phyloP scores from a whole-genome alignment of 2,797 vertebrate species.

The Poeciliopsis infans region DNA sequence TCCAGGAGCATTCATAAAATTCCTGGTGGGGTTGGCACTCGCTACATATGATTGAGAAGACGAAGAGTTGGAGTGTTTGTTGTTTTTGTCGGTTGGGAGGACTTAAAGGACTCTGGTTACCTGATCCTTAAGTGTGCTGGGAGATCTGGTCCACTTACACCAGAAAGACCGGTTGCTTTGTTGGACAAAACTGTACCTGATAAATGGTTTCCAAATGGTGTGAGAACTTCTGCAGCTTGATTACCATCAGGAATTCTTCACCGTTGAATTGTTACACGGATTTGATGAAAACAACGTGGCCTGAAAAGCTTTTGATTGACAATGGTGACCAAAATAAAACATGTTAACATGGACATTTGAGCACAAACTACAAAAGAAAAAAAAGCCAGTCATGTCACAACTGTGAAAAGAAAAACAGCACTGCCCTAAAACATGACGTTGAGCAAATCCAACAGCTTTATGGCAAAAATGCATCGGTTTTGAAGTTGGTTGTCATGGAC shows the following conservation, averaged over 20 bases:
- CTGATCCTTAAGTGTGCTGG: constrained; percentile 9
- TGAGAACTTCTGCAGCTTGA: neutral
- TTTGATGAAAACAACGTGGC: neutral
- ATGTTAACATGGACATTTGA: neutral
- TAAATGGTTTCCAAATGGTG: constrained; percentile 1
- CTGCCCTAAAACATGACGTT: neutral
- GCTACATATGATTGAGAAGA: constrained; percentile 15
- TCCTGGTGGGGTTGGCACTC: constrained; percentile 43
- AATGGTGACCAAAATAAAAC: neutral
- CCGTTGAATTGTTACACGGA: neutral
- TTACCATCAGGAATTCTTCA: neutral
- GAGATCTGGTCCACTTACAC: constrained; percentile 5
- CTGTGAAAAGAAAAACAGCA: neutral
- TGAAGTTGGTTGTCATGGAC: neutral
- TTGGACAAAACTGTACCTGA: neutral
- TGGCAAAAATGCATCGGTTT: neutral
- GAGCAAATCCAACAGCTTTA: neutral
- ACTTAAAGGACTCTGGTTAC: constrained; percentile 5
- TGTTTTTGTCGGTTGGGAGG: constrained; percentile 6
- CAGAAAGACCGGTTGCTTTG: constrained; percentile 9
- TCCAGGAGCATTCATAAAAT: constrained; percentile 49
- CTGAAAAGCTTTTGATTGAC: neutral
- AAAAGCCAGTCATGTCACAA: neutral
- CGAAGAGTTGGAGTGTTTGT: neutral
- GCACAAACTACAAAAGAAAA: neutral